phyloP scores from a whole-genome alignment of 2,797 vertebrate species.

The Clarias platycephalus region DNA sequence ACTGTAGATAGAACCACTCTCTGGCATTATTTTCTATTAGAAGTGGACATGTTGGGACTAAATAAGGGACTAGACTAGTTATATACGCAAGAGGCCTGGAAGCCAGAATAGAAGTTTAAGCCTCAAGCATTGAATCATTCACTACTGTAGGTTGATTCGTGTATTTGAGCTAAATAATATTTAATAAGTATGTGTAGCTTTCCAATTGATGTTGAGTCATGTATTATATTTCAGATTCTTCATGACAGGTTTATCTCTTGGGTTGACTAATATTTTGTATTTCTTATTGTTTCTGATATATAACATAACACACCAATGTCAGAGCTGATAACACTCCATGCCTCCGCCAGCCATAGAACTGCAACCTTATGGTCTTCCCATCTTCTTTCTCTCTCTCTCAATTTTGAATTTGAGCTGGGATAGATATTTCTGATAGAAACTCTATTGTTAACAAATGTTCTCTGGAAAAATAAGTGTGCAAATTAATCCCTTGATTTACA shows the following conservation, averaged over 20 bases:
- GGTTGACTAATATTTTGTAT: neutral
- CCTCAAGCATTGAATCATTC: neutral
- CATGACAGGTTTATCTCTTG: neutral
- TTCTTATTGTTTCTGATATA: neutral
- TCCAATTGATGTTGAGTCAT: neutral
- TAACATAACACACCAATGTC: slow-evolving; percentile 6
- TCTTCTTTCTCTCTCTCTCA: neutral
- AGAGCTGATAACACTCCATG: slow-evolving; percentile 3
- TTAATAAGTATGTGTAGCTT: neutral
- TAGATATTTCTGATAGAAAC: neutral
- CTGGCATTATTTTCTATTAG: slow-evolving; percentile 18
- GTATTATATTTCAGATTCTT: slow-evolving; percentile 3
- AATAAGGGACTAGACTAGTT: neutral
- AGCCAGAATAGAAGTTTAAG: neutral
- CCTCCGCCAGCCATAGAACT: neutral
- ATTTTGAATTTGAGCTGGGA: neutral
- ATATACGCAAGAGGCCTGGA: neutral
- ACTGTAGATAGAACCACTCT: slow-evolving; percentile 16
- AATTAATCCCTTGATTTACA: neutral
- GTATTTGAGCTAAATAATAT: neutral
- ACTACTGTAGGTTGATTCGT: neutral
- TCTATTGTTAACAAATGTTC: neutral
- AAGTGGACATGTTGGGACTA: neutral
- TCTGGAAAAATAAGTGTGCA: neutral
- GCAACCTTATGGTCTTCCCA: neutral